Conservation (phyloP, 2,888 invertebrate species). For the Melinaea menophilus region DNA sequence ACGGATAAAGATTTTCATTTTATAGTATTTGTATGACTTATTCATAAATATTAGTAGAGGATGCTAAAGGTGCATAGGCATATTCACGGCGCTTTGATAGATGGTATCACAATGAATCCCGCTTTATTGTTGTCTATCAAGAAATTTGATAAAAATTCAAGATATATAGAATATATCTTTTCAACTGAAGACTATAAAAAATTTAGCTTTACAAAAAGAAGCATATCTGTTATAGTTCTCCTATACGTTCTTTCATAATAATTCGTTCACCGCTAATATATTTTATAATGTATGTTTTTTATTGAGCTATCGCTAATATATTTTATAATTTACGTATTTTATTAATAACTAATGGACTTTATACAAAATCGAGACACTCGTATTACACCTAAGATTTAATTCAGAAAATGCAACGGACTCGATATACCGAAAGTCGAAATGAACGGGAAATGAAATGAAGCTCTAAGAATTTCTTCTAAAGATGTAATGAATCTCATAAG, state of each 20-base stretch:
- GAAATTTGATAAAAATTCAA: conserved; percentile 5
- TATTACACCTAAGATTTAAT: conserved; percentile 76
- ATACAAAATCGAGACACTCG: too few species aligned
- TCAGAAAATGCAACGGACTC: conserved; percentile 63
- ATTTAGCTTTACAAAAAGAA: too few species aligned
- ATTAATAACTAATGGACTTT: too few species aligned
- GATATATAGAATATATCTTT: too few species aligned
- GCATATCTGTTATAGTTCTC: too few species aligned
- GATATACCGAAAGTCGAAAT: conserved; percentile 51
- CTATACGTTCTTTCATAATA: too few species aligned
- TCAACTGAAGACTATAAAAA: too few species aligned
- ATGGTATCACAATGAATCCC: conserved; percentile 16
- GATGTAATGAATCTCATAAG: conserved; percentile 34
- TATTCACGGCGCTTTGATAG: conserved; percentile 20
- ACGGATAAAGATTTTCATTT: too few species aligned
- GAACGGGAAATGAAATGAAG: conserved; percentile 59
- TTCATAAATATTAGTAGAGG: conserved; percentile 17
- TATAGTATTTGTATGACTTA: not conserved
- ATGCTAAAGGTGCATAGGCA: conserved; percentile 16
- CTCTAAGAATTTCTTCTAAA: conserved; percentile 34
- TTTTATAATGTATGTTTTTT: too few species aligned
- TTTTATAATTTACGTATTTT: too few species aligned
- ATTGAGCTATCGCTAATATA: too few species aligned
- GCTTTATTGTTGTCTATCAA: conserved; percentile 10
- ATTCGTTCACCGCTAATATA: too few species aligned